These are phyloP conservation scores for Xyrichtys novacula DNA, from an alignment of 2,797 vertebrate genomes.

Conservation along the genomic window DNA sequence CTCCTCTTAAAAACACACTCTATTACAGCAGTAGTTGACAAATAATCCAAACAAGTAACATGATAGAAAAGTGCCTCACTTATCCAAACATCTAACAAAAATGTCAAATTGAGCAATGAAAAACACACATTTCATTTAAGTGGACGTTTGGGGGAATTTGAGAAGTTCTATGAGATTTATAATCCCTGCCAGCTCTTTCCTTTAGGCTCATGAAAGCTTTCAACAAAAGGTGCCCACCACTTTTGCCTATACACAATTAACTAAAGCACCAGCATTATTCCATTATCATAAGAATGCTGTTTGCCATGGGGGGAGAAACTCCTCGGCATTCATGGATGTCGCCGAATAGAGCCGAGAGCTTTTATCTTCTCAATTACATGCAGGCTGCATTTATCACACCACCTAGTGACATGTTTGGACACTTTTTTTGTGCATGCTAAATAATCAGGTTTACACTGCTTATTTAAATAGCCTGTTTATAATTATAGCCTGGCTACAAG, in stretches of 20 bases:
- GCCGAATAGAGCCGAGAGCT: slow-evolving; percentile 66
- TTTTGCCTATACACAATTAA: slow-evolving; percentile 84
- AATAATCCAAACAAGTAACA: slow-evolving; percentile 1
- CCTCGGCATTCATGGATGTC: slow-evolving; percentile 76
- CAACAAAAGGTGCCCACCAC: slow-evolving; percentile 85
- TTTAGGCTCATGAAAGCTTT: slow-evolving; percentile 74
- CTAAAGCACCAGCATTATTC: slow-evolving; percentile 85
- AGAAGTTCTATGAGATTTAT: slow-evolving; percentile 74
- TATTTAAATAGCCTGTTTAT: slow-evolving; percentile 54
- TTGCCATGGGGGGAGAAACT: slow-evolving; percentile 71
- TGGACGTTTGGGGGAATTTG: slow-evolving; percentile 43
- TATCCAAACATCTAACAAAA: not conserved
- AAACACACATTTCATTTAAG: slow-evolving; percentile 50
- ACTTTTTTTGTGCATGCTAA: slow-evolving; percentile 60
- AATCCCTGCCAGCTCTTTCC: slow-evolving; percentile 81
- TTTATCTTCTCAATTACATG: slow-evolving; percentile 81
- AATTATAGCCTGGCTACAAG: slow-evolving; percentile 31
- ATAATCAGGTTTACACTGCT: slow-evolving; percentile 50
- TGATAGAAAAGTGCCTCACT: not conserved
- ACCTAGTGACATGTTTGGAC: slow-evolving; percentile 70
- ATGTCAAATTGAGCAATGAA: slow-evolving; percentile 21
- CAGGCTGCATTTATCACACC: slow-evolving; percentile 72
- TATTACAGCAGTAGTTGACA: not conserved
- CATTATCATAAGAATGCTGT: slow-evolving; percentile 88
- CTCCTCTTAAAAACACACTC: not conserved